Evolutionary conservation across 2,888 invertebrate species (phyloP).

Genomic region (Campoletis raptor): DNA sequence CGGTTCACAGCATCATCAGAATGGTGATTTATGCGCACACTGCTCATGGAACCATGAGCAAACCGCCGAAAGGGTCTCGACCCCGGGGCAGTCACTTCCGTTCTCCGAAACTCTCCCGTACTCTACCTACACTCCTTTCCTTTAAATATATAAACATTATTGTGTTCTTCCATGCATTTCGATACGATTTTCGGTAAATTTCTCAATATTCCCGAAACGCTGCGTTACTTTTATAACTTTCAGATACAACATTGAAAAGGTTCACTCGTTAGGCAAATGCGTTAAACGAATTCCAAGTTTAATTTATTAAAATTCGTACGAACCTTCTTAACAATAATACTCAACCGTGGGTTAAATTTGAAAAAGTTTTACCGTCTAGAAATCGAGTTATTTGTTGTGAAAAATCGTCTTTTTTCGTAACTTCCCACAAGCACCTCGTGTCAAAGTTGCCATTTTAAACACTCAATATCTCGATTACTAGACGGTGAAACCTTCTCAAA

Average conservation of each 20-base stretch:
- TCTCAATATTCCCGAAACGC: background rate
- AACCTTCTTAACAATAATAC: too few relatives aligned
- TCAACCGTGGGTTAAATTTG: too few relatives aligned
- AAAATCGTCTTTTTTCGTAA: too few relatives aligned
- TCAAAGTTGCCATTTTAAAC: too few relatives aligned
- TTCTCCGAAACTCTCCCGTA: conserved; percentile 57
- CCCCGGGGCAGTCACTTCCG: conserved; percentile 57
- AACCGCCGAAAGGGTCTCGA: conserved; percentile 66
- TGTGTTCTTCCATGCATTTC: background rate
- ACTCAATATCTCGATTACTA: too few relatives aligned
- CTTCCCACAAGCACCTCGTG: too few relatives aligned
- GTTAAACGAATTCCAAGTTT: too few relatives aligned
- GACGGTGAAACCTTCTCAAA: too few relatives aligned
- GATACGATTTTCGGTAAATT: conserved; percentile 10
- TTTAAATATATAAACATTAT: conserved; percentile 35
- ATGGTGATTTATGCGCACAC: conserved; percentile 71
- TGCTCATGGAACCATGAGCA: conserved; percentile 67
- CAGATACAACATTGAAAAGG: background rate
- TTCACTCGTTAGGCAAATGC: too few relatives aligned
- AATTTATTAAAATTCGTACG: too few relatives aligned
- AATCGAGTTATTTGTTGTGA: too few relatives aligned
- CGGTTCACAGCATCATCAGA: conserved; percentile 68
- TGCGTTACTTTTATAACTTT: background rate
- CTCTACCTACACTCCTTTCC: conserved; percentile 6
- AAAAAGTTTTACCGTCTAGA: too few relatives aligned